Percentiles rank a stretch among this genome's conserved stretches.
Evolutionary conservation across 2,888 invertebrate species (phyloP).

Genomic region (Schrankia costaestrigalis): DNA sequence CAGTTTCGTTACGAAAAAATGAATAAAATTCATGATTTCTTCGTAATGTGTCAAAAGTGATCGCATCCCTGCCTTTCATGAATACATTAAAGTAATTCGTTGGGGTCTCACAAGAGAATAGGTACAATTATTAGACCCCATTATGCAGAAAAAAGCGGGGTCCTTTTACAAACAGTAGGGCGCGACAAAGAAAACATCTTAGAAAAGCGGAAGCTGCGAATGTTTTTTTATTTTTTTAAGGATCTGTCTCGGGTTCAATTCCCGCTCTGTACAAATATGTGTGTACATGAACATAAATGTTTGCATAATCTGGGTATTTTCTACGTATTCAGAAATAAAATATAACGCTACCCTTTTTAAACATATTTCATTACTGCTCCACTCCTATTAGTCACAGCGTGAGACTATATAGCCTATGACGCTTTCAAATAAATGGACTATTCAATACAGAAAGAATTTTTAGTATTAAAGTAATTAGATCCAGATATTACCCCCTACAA

Average conservation of each 20-base stretch:
- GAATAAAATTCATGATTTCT: constrained; percentile 27
- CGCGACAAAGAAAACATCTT: constrained; percentile 31
- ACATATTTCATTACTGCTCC: not conserved
- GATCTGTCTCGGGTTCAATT: too few relatives aligned
- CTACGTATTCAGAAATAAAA: too few relatives aligned
- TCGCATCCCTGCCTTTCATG: constrained; percentile 24
- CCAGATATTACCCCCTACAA: too few relatives aligned
- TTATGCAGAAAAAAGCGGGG: constrained; percentile 40
- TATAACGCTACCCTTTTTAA: too few relatives aligned
- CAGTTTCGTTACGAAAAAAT: too few relatives aligned
- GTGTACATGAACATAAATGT: too few relatives aligned
- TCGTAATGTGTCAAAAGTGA: constrained; percentile 33
- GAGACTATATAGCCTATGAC: not conserved
- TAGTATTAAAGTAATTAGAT: too few relatives aligned
- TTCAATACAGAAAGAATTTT: too few relatives aligned
- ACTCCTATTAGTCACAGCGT: not conserved
- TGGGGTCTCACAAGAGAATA: constrained; percentile 18
- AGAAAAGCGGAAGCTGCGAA: constrained; percentile 11
- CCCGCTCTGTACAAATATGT: too few relatives aligned
- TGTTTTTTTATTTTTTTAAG: too few relatives aligned
- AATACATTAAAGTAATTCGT: constrained; percentile 33
- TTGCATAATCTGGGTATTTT: too few relatives aligned
- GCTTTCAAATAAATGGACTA: too few relatives aligned
- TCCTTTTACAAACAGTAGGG: constrained; percentile 33
- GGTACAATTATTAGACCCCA: constrained; percentile 39